Evolutionary conservation across 1,140 invertebrate genomes (phyloP), one percentile per base, ranked within the genome.

Genomic region (Pogonomyrmex barbatus): DNA sequence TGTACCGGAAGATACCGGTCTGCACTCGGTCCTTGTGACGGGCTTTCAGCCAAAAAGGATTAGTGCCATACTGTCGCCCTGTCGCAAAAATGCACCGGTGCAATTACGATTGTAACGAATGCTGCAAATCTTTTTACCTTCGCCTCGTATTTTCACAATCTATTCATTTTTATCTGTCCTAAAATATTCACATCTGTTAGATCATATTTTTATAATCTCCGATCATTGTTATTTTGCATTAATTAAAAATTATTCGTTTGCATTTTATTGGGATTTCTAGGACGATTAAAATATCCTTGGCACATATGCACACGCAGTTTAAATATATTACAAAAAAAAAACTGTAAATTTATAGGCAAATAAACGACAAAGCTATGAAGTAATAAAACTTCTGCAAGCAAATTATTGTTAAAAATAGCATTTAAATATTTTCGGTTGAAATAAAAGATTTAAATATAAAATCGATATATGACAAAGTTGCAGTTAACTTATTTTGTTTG

Each of bases 21-120:
- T 17, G 1, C 10, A 47, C 50, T 63, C 58, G n/a, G 50, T 63
- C 65, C 60, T 62, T 82, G 39, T 75, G 87, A 87, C 89, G 79
- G 91, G 92, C 85, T 92, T 89, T 86, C 83, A 85, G 90, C 89
- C 90, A 93, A 92, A 90, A 75, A 89, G 39, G 89, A 93, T 92
- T 92, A 93, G 89, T 91, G 86, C 77, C 87, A 85, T 79, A 63
- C 83, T 85, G 89, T 92, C 88, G 88, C 76, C 84, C 88, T 77
- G 42, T 75, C 86, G 60, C 45, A 30, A 54, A 87, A 87, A 73
- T 88, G 77, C 79, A 87, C 30, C 50, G 79, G 17, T 82, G 73
- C n/a, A 67, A 60, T n/a, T 36, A 60, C 82, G 47, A 42, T 86
- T 52, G 79, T 39, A 50, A 68, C 50, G 24, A 14, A 39, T 58